A percentile compares a stretch with the other conserved stretches of the same genome.
Evolutionary conservation across 2,113 vertebrate species (phyloP).

Genomic region (Connochaetes taurinus): DNA sequence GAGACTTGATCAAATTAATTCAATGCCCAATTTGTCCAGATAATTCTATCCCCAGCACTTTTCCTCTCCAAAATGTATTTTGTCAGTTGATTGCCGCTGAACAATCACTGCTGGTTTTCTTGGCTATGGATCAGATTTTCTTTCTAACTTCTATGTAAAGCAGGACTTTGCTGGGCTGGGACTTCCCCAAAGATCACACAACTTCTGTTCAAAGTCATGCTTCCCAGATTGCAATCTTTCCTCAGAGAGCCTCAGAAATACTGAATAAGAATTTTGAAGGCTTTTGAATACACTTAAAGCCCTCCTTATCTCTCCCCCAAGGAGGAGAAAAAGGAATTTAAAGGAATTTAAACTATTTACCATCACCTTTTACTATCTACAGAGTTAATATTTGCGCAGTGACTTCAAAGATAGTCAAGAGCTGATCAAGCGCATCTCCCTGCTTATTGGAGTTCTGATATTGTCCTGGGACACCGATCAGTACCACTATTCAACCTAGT

Average conservation of each 20-base stretch:
- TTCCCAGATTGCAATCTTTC: not conserved
- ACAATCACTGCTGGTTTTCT: slow-evolving; percentile 23
- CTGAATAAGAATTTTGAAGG: not conserved
- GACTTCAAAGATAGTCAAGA: not conserved
- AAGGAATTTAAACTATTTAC: slow-evolving; percentile 1
- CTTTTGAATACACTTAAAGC: not conserved
- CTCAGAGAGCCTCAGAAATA: not conserved
- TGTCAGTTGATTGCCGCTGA: not conserved
- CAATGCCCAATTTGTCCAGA: not conserved
- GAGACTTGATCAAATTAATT: not conserved
- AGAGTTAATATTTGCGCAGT: not conserved
- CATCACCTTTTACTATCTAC: not conserved
- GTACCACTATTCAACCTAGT: not conserved
- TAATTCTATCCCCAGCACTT: not conserved
- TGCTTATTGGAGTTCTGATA: not conserved
- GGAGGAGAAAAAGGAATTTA: not conserved
- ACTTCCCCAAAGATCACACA: not conserved
- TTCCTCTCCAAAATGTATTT: not conserved
- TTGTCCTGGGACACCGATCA: not conserved
- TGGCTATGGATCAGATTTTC: not conserved
- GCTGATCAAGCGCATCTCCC: not conserved
- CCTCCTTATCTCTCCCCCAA: not conserved
- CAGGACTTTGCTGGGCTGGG: not conserved
- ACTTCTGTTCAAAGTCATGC: not conserved
- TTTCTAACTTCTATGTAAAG: not conserved